Conservation (phyloP, 1,140 invertebrate genomes). For the Dinothrombium tinctorium region DNA sequence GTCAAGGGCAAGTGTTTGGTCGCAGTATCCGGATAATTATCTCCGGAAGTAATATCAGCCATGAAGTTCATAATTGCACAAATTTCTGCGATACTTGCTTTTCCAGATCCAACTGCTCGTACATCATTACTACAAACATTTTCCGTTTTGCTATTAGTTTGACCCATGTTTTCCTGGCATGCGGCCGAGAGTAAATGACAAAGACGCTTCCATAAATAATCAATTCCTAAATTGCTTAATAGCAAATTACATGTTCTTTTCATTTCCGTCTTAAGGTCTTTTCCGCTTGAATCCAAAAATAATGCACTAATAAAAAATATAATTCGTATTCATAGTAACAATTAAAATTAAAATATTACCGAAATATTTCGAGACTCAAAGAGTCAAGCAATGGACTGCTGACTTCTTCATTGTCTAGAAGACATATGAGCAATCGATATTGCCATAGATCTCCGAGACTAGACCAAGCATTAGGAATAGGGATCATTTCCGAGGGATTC, state of each 20-base stretch:
- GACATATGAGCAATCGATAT: slow-evolving; percentile 57
- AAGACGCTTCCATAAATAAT: slow-evolving; percentile 10
- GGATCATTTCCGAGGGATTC: slow-evolving; percentile 18
- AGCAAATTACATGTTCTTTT: slow-evolving; percentile 8
- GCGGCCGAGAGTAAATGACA: not conserved
- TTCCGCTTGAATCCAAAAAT: not conserved
- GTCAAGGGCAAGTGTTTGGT: no score
- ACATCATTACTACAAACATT: no score
- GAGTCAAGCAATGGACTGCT: slow-evolving; percentile 58
- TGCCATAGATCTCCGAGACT: slow-evolving; percentile 42
- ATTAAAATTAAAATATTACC: slow-evolving; percentile 29
- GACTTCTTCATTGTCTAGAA: slow-evolving; percentile 72
- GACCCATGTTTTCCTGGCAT: slow-evolving; percentile 1
- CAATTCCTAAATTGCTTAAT: slow-evolving; percentile 8
- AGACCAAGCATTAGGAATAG: slow-evolving; percentile 31
- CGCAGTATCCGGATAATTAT: slow-evolving; percentile 47
- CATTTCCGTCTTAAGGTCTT: not conserved
- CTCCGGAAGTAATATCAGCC: slow-evolving; percentile 6
- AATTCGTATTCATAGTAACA: no score
- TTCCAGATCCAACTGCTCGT: slow-evolving; percentile 16
- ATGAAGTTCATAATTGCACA: slow-evolving; percentile 24
- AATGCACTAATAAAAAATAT: slow-evolving; percentile 5
- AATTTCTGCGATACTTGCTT: slow-evolving; percentile 23
- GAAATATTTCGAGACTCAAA: slow-evolving; percentile 60
- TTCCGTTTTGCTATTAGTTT: not conserved